Percentiles rank a stretch among this genome's conserved stretches.
phyloP scores from a whole-genome alignment of 2,888 invertebrate genomes.

The Operophtera brumata region DNA sequence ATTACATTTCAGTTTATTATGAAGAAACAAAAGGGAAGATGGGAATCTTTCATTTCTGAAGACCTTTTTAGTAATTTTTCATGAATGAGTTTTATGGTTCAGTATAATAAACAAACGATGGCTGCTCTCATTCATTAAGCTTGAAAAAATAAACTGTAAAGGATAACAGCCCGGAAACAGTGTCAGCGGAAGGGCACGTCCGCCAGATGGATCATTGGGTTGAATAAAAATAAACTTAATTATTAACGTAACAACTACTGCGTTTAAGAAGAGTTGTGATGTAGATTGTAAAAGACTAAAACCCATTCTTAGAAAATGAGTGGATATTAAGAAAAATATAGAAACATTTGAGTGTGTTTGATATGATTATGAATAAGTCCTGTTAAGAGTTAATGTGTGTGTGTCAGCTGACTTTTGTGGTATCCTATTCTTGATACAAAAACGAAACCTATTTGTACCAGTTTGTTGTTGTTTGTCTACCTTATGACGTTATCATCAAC shows the following conservation, averaged over 20 bases:
- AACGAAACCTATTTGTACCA: too few species aligned
- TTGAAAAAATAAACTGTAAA: constrained; percentile 66
- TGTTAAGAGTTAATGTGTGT: too few species aligned
- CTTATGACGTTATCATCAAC: too few species aligned
- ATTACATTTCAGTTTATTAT: constrained; percentile 28
- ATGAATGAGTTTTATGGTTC: constrained; percentile 61
- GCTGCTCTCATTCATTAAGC: constrained; percentile 65
- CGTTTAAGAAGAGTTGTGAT: neutral
- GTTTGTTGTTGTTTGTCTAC: too few species aligned
- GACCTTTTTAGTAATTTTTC: constrained; percentile 19
- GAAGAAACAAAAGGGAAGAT: constrained; percentile 23
- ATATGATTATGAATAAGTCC: too few species aligned
- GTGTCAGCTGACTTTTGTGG: too few species aligned
- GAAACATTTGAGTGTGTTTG: too few species aligned
- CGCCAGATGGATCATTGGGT: constrained; percentile 70
- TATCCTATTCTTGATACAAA: too few species aligned
- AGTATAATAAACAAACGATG: constrained; percentile 53
- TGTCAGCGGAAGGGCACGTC: constrained; percentile 74
- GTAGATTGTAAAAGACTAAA: too few species aligned
- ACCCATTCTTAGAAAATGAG: too few species aligned
- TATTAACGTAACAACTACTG: constrained; percentile 2
- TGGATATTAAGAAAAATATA: too few species aligned
- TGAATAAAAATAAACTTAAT: constrained; percentile 32
- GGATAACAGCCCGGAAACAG: constrained; percentile 69
- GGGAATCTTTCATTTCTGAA: constrained; percentile 1